phyloP scores from a whole-genome alignment of 1,140 invertebrate genomes.

The Halictus rubicundus region DNA sequence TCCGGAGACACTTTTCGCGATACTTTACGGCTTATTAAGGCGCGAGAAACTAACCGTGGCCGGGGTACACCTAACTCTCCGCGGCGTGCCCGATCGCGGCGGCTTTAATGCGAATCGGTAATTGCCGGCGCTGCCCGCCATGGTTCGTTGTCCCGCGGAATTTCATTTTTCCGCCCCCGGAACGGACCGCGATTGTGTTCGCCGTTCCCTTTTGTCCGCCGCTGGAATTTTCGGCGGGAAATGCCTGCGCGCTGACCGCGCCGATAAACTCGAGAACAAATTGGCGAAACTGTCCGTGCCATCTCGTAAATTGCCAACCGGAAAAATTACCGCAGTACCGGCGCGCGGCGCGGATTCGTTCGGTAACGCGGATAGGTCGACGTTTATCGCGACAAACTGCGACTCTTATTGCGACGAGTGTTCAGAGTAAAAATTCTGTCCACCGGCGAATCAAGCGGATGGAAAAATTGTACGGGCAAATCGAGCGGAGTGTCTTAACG shows the following conservation, averaged over 20 bases:
- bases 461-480: too few relatives aligned
- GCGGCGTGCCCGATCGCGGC: background rate
- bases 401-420: too few relatives aligned
- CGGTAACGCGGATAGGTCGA: too few relatives aligned
- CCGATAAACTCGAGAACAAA: background rate
- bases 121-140: background rate
- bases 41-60: conserved; percentile 18
- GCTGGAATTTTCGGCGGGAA: background rate
- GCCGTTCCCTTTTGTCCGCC: background rate
- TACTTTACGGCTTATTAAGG: conserved; percentile 48
- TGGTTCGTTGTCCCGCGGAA: conserved; percentile 4
- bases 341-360: too few relatives aligned
- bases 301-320: background rate
- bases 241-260: background rate
- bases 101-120: conserved; percentile 15
- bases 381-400: too few relatives aligned
- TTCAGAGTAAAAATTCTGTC: too few relatives aligned
- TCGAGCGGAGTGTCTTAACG: too few relatives aligned
- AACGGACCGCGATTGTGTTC: conserved; percentile 11
- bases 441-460: too few relatives aligned
- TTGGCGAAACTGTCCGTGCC: background rate
- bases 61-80: background rate
- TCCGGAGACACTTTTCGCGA: conserved; percentile 18
- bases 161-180: conserved; percentile 25
- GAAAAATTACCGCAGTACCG: background rate